A percentile compares a stretch with the other conserved stretches of the same genome.
These are phyloP conservation scores for Macheiramphus alcinus DNA, from an alignment of 2,113 vertebrate genomes.

Conservation along the genomic window DNA sequence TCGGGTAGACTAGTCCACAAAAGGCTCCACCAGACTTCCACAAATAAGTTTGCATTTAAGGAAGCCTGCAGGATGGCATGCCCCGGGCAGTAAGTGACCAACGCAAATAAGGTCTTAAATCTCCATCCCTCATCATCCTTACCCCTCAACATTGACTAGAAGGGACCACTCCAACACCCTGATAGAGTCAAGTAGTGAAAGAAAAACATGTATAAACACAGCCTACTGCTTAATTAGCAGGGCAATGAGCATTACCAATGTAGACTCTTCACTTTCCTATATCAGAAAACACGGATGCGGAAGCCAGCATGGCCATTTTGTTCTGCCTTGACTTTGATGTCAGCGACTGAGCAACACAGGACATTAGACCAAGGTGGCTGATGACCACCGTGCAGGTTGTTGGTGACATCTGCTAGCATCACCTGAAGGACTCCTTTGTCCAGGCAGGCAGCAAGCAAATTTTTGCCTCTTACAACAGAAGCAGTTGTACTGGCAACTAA, in stretches of 20 bases:
- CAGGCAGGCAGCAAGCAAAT: neutral
- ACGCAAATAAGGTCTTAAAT: neutral
- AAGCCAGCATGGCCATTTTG: neutral
- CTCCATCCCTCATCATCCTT: neutral
- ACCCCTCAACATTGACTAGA: neutral
- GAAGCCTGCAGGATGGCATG: neutral
- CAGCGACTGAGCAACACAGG: neutral
- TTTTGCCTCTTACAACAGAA: neutral
- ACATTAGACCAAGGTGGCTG: neutral
- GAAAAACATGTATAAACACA: neutral
- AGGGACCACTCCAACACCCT: neutral
- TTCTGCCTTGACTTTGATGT: neutral
- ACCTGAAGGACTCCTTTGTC: neutral
- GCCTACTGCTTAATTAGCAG: neutral
- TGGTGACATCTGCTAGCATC: neutral
- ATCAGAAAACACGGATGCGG: neutral
- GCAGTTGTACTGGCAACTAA: neutral
- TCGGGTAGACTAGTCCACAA: constrained; percentile 55
- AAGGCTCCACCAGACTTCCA: constrained; percentile 57
- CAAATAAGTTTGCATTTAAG: constrained; percentile 48
- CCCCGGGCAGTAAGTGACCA: constrained; percentile 24
- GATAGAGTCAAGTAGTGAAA: neutral
- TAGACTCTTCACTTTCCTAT: neutral
- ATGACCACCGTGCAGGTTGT: neutral
- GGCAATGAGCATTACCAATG: neutral